Evolutionary conservation across 1,140 invertebrate species (phyloP).

Genomic region (Sarcophaga bullata): DNA sequence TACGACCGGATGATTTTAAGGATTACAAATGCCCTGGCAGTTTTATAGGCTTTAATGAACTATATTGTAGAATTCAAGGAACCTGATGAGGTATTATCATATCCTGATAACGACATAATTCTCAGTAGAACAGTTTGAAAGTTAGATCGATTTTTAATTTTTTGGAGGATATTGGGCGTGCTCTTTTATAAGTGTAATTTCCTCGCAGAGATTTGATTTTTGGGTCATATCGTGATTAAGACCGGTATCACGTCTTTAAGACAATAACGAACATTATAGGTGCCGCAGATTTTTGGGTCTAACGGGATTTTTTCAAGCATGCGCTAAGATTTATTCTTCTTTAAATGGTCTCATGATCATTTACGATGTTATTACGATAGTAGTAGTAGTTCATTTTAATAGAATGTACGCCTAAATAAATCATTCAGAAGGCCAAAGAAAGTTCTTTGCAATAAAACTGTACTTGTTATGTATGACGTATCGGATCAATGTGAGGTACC

Average conservation of each 20-base stretch:
- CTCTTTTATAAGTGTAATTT: conserved; percentile 57
- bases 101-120: conserved; percentile 51
- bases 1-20: conserved; percentile 53
- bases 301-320: conserved; percentile 47
- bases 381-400: conserved; percentile 41
- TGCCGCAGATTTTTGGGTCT: conserved; percentile 54
- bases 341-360: conserved; percentile 47
- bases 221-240: conserved; percentile 49
- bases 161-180: conserved; percentile 51
- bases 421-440: conserved; percentile 45
- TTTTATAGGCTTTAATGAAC: conserved; percentile 66
- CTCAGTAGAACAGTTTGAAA: conserved; percentile 47
- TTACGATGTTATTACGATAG: conserved; percentile 53
- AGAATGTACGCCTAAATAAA: conserved; percentile 36
- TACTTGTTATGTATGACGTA: conserved; percentile 47
- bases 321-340: conserved; percentile 53
- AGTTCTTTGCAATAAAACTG: conserved; percentile 43
- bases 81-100: conserved; percentile 48
- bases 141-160: conserved; percentile 49
- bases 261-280: conserved; percentile 47
- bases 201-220: conserved; percentile 52
- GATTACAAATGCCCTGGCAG: conserved; percentile 52
- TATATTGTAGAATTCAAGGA: conserved; percentile 23
- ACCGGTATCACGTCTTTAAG: conserved; percentile 54
- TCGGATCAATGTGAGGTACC: conserved; percentile 50